A percentile compares a stretch with the other conserved stretches of the same genome.
phyloP scores from a whole-genome alignment of 2,888 invertebrate species.

The Ernsta delagoae region DNA sequence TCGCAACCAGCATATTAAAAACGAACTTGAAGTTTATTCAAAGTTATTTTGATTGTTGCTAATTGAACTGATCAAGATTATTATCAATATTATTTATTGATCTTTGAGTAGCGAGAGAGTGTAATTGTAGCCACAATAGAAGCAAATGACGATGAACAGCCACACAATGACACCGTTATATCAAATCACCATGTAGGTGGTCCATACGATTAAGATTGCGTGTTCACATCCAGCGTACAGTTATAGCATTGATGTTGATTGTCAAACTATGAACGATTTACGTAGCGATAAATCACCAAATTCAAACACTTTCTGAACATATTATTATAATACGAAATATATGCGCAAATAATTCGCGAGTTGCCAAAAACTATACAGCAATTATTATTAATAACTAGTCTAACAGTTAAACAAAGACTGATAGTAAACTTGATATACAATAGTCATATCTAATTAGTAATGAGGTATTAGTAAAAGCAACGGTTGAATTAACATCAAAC shows the following conservation, averaged over 20 bases:
- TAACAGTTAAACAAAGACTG: neutral
- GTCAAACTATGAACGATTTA: neutral
- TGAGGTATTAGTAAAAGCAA: slow-evolving; percentile 8
- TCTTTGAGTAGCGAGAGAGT: neutral
- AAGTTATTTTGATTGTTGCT: neutral
- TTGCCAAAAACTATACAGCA: neutral
- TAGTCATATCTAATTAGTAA: neutral
- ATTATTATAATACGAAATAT: too few relatives aligned
- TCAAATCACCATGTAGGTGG: slow-evolving; percentile 9
- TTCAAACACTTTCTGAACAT: too few relatives aligned
- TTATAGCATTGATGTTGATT: slow-evolving; percentile 8
- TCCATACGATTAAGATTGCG: slow-evolving; percentile 10
- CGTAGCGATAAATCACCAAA: too few relatives aligned
- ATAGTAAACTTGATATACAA: neutral
- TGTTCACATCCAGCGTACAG: slow-evolving; percentile 11
- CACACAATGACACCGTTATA: slow-evolving; percentile 5
- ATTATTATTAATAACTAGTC: slow-evolving; percentile 1
- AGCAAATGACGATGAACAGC: neutral
- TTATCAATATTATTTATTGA: neutral
- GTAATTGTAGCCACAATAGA: neutral
- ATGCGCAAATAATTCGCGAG: too few relatives aligned
- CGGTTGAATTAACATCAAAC: slow-evolving; percentile 10
- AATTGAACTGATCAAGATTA: neutral
- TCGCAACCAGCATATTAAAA: neutral
- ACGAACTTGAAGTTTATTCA: neutral